These are phyloP conservation scores for Potamilus streckersoni DNA, from an alignment of 1,140 invertebrate species.

Conservation along the genomic window DNA sequence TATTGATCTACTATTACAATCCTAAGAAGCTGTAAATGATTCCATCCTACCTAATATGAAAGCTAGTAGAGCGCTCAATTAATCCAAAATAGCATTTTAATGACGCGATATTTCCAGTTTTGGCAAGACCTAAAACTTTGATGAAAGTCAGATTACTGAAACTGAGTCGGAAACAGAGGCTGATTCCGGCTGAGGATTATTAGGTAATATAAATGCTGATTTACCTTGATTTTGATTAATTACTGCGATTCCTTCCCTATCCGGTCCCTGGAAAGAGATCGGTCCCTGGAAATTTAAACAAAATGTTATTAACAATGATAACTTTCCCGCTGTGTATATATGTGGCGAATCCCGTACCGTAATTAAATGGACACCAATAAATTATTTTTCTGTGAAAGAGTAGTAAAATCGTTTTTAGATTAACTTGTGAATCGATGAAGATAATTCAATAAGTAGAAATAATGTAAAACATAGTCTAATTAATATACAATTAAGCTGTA, in stretches of 20 bases:
- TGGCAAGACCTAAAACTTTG: not conserved
- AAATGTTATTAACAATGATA: slow-evolving; percentile 6
- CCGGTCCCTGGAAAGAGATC: slow-evolving; percentile 85
- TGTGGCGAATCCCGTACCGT: not conserved
- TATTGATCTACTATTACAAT: not conserved
- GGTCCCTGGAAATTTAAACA: slow-evolving; percentile 77
- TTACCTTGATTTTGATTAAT: slow-evolving; percentile 89
- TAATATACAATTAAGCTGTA: not conserved
- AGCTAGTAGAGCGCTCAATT: not conserved
- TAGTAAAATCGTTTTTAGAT: no score
- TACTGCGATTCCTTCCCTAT: slow-evolving; percentile 84
- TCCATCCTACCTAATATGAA: not conserved
- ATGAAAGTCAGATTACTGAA: not conserved
- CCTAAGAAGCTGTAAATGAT: not conserved
- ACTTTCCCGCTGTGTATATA: not conserved
- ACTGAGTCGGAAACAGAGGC: not conserved
- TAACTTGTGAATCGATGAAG: not conserved
- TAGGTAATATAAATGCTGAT: not conserved
- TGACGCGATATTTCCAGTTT: not conserved
- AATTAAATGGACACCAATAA: slow-evolving; percentile 2
- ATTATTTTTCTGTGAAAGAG: not conserved
- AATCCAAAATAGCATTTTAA: not conserved
- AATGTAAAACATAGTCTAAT: not conserved
- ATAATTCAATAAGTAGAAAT: not conserved
- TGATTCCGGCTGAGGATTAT: not conserved